Percentiles rank a stretch among this genome's conserved stretches.
Conservation (phyloP, 2,888 invertebrate genomes). For the Trissoscelio sp. region DNA sequence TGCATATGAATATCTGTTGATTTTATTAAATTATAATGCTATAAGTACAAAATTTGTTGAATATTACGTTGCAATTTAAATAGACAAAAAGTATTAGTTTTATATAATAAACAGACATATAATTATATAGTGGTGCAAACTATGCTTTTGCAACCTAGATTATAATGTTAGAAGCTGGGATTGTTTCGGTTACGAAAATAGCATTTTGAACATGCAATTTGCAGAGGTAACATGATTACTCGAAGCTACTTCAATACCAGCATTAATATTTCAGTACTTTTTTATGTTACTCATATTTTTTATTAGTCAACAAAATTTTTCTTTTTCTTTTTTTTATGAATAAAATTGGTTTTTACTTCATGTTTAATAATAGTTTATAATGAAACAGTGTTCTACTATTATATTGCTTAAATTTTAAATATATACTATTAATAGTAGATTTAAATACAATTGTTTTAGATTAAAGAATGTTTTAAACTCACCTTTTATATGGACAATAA, state of each 20-base stretch:
- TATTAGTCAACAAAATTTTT: background rate
- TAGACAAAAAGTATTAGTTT: background rate
- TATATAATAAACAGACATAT: background rate
- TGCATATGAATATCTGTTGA: too few relatives aligned
- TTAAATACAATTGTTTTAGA: background rate
- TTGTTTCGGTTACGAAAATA: slow-evolving; percentile 15
- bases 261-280: background rate
- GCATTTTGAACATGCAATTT: slow-evolving; percentile 14
- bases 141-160: slow-evolving; percentile 9
- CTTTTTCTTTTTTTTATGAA: background rate
- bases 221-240: slow-evolving; percentile 15
- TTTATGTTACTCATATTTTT: background rate
- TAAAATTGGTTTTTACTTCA: too few relatives aligned
- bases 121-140: slow-evolving; percentile 1
- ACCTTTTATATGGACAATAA: background rate
- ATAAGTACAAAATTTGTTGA: too few relatives aligned
- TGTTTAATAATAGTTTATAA: too few relatives aligned
- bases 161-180: slow-evolving; percentile 7
- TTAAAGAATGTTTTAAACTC: background rate
- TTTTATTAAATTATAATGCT: too few relatives aligned
- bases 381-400: too few relatives aligned
- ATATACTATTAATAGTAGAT: background rate
- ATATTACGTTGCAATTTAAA: background rate
- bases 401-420: background rate
- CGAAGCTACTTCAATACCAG: background rate